A percentile compares a stretch with the other conserved stretches of the same genome.
phyloP scores from a whole-genome alignment of 1,140 invertebrate species.

The Samia ricini region DNA sequence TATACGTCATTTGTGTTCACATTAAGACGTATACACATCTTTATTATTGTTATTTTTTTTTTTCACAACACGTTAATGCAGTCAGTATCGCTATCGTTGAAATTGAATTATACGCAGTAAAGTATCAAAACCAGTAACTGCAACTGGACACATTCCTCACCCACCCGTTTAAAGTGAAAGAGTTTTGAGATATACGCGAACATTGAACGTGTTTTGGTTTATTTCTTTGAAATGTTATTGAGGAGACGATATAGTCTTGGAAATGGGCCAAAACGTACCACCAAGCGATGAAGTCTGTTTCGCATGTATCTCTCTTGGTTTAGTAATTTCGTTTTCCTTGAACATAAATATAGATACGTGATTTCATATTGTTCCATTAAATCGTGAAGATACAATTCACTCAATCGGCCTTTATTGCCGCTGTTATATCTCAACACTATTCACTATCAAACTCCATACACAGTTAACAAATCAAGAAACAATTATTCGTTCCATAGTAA shows the following conservation, averaged over 20 bases:
- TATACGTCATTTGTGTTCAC: no score
- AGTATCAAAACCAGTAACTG: neutral
- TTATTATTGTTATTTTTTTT: no score
- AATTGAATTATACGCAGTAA: no score
- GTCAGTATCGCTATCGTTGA: no score
- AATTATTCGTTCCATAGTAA: no score
- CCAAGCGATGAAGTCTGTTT: conserved; percentile 6
- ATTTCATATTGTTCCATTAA: conserved; percentile 11
- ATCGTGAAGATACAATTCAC: neutral
- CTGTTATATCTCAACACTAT: neutral
- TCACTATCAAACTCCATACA: no score
- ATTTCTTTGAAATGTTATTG: conserved; percentile 41
- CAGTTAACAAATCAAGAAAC: no score
- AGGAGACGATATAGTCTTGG: conserved; percentile 48
- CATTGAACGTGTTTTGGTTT: conserved; percentile 27
- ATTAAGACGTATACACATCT: no score
- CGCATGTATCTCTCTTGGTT: conserved; percentile 15
- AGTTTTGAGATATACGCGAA: neutral
- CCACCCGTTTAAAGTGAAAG: neutral
- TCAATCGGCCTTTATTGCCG: neutral
- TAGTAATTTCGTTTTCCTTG: conserved; percentile 23
- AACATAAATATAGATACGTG: conserved; percentile 18
- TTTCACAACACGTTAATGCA: no score
- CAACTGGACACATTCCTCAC: neutral
- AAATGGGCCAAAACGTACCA: conserved; percentile 43